Percentiles rank a stretch among this genome's conserved stretches.
These are phyloP conservation scores for Drosophila quadrilineata DNA, from an alignment of 1,140 invertebrate species.

Conservation along the genomic window DNA sequence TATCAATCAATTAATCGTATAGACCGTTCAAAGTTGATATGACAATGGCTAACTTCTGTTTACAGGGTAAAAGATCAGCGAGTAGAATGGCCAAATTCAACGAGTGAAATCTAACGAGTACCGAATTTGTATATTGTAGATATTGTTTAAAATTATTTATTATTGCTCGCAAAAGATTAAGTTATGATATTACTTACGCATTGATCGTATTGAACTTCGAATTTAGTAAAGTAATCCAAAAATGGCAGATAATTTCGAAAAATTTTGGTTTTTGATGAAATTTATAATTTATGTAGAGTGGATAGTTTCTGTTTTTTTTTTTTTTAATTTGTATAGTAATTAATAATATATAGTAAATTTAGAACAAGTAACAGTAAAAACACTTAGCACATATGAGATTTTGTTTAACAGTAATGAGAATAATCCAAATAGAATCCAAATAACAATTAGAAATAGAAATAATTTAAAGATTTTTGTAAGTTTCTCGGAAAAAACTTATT, in stretches of 20 bases:
- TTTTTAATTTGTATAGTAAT: constrained; percentile 5
- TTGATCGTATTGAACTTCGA: constrained; percentile 36
- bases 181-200: constrained; percentile 52
- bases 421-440: neutral
- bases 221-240: constrained; percentile 55
- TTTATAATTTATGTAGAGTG: neutral
- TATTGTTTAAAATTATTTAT: constrained; percentile 16
- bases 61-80: constrained; percentile 9
- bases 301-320: constrained; percentile 10
- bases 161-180: neutral
- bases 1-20: no score
- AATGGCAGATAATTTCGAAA: no score
- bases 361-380: constrained; percentile 32
- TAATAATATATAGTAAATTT: constrained; percentile 20
- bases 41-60: no score
- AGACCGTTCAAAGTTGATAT: no score
- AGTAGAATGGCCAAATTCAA: neutral
- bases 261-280: constrained; percentile 4
- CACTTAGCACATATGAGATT: constrained; percentile 37
- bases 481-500: constrained; percentile 24
- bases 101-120: constrained; percentile 17
- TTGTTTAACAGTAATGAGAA: constrained; percentile 15
- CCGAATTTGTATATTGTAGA: no score
- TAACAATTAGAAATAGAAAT: constrained; percentile 22
- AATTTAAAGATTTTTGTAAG: constrained; percentile 1